Evolutionary conservation across 1,140 invertebrate species (phyloP).

Genomic region (Geopemphigus sp.): DNA sequence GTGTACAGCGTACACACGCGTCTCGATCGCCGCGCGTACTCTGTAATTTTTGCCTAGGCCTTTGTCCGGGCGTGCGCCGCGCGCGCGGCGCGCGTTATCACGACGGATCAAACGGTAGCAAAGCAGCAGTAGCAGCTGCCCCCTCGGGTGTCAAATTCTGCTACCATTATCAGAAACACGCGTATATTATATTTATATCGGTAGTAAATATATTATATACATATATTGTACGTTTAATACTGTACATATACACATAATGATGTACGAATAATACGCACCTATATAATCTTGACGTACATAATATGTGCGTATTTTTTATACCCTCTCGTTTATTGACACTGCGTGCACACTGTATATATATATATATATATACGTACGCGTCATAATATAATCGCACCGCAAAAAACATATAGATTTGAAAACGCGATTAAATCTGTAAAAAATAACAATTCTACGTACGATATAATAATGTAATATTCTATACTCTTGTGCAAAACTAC

Average conservation of each 20-base stretch:
- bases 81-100: conserved; percentile 18
- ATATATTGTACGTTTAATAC: background rate
- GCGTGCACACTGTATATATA: background rate
- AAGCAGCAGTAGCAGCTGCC: conserved; percentile 24
- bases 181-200: background rate
- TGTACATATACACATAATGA: background rate
- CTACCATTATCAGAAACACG: conserved; percentile 29
- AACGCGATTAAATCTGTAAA: conserved; percentile 28
- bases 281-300: background rate
- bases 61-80: background rate
- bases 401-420: conserved; percentile 1
- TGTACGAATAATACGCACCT: background rate
- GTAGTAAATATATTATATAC: no score
- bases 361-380: background rate
- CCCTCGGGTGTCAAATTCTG: conserved; percentile 44
- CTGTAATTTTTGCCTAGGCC: conserved; percentile 34
- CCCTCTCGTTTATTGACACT: conserved; percentile 6
- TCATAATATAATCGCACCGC: background rate
- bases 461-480: background rate
- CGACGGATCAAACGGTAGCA: conserved; percentile 31
- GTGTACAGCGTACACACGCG: background rate
- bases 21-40: background rate
- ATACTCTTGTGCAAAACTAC: no score
- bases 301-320: background rate
- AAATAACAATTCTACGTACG: background rate